A percentile compares a stretch with the other conserved stretches of the same genome.
These are phyloP conservation scores for Eugnorisma glareosa DNA, from an alignment of 2,888 invertebrate genomes.

Conservation along the genomic window DNA sequence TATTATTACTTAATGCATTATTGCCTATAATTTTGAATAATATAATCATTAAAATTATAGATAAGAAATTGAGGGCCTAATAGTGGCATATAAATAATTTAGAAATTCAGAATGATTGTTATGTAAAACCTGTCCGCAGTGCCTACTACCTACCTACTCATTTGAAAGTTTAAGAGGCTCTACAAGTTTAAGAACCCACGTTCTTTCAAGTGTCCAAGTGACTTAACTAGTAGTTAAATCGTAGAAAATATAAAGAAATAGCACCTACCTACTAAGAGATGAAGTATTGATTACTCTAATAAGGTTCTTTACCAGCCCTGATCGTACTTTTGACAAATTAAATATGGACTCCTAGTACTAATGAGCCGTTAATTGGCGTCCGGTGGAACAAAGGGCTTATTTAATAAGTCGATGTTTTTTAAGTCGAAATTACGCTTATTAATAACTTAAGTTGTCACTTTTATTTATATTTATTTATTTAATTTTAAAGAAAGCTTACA, in stretches of 20 bases:
- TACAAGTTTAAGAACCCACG: background rate
- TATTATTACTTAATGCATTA: constrained; percentile 13
- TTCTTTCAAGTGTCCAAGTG: constrained; percentile 9
- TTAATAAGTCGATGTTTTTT: background rate
- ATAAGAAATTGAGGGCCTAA: constrained; percentile 8
- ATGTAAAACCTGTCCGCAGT: constrained; percentile 24
- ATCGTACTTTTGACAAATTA: constrained; percentile 1
- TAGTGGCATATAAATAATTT: constrained; percentile 16
- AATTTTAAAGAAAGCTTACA: too few relatives aligned
- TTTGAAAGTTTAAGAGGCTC: constrained; percentile 22
- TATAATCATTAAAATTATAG: constrained; percentile 18
- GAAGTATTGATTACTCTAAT: background rate
- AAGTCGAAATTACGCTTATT: background rate
- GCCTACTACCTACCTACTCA: background rate
- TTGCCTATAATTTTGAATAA: constrained; percentile 25
- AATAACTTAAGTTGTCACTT: background rate
- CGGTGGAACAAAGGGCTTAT: background rate
- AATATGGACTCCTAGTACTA: background rate
- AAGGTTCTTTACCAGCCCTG: background rate
- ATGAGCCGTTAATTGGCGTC: background rate
- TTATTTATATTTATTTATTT: too few relatives aligned
- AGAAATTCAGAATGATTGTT: constrained; percentile 14
- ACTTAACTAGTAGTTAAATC: background rate
- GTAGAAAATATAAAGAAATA: background rate
- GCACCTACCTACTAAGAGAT: background rate